phyloP scores from a whole-genome alignment of 2,797 vertebrate species.

The Mus spretus region DNA sequence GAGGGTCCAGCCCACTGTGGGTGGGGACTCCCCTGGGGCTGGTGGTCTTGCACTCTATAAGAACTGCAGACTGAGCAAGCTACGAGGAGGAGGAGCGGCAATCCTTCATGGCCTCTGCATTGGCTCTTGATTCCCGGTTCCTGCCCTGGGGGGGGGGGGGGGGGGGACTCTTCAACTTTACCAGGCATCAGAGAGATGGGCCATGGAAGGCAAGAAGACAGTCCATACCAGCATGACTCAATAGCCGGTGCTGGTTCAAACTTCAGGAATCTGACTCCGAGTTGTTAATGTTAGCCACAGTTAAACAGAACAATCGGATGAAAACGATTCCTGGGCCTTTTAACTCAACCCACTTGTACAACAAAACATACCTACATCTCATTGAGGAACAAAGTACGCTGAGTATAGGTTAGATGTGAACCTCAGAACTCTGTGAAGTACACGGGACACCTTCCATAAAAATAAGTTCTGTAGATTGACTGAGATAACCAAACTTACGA shows the following conservation, averaged over 20 bases:
- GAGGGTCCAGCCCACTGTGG: not conserved
- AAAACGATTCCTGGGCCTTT: not conserved
- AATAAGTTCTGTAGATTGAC: not conserved
- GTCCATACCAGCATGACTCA: not conserved
- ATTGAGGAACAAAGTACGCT: not conserved
- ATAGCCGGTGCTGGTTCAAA: not conserved
- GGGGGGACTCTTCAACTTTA: not conserved
- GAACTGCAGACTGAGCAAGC: not conserved
- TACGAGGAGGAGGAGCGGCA: too few relatives aligned
- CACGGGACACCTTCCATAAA: not conserved
- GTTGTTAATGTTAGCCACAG: not conserved
- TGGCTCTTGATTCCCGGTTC: not conserved
- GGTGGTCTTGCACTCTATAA: not conserved
- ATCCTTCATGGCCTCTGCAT: not conserved
- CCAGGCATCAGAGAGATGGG: not conserved
- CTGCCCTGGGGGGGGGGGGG: not conserved
- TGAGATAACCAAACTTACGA: not conserved
- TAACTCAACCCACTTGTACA: not conserved
- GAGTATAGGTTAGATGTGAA: not conserved
- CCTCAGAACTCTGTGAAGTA: not conserved
- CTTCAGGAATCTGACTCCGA: not conserved
- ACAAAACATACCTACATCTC: not conserved
- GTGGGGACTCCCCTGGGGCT: not conserved
- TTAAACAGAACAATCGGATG: not conserved
- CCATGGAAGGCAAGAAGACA: not conserved